Base-by-base conservation (phyloP, 2,113 vertebrate species). In the Holacanthus passer region DNA sequence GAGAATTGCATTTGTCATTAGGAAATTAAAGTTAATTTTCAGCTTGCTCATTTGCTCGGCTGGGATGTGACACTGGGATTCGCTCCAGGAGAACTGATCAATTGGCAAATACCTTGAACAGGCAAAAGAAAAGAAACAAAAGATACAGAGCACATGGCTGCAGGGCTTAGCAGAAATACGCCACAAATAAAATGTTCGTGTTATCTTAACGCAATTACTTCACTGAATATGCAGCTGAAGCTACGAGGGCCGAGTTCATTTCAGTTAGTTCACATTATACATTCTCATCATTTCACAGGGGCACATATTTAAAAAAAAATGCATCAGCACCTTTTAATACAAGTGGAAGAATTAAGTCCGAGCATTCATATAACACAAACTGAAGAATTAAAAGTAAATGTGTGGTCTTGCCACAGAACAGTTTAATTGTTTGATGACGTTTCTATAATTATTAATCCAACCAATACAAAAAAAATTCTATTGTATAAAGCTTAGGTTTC, bases 1-100 rank as follows among this genome's bases (percentile, higher is more conserved):
- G 47, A 67, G 50, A 83, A 89, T 84, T 85, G 85, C 73, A 79
- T 91, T 90, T 89, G 80, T 93, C 82, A 90, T 91, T 87, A 83
- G 82, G 76, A 90, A 89, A 88, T 89, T 84, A 65, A 82, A 82
- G 63, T 76, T 81, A 76, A 86, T 91, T 88, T 85, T 75, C 68
- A 65, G 76, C 58, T 27, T 55, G 48, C 71, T 82, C 50, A 71
- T 87, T 80, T 88, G 80, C 68, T 63, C 50, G 20, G 59, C 72
- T 55, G 85, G 74, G 82, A 83, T 84, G 87, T 79, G 81, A 84
- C 84, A 81, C 59, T 76, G 63, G 83, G 62, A 88, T 86, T 85
- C 3, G 50, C 85, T 88, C 79, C 58, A 72, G 74, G 80, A 83
- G 58, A 87, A 56, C 32, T 19, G 65, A 88, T 91, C 83, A 68